Evolutionary conservation across 1,140 invertebrate species (phyloP).

Genomic region (Hypsibius dujardini): DNA sequence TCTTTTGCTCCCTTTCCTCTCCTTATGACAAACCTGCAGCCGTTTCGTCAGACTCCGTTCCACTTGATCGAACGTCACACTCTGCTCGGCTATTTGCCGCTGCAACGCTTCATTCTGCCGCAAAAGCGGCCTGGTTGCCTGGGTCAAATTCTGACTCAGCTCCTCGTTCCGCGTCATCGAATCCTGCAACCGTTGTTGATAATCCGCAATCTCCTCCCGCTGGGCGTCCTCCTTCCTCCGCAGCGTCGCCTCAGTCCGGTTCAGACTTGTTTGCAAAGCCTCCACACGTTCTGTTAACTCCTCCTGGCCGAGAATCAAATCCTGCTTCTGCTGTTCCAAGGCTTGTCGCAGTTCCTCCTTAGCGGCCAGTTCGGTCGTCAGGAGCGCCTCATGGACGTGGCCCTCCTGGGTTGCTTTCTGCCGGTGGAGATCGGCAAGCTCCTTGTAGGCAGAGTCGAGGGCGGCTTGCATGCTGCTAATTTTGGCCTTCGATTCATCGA

Average conservation of each 20-base stretch:
- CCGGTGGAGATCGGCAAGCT: conserved; percentile 41
- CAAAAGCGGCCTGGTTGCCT: conserved; percentile 54
- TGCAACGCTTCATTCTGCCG: conserved; percentile 62
- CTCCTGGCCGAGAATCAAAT: conserved; percentile 38
- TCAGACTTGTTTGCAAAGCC: conserved; percentile 35
- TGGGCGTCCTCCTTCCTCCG: conserved; percentile 45
- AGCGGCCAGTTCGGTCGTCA: conserved; percentile 42
- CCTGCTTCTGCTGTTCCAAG: conserved; percentile 40
- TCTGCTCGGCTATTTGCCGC: conserved; percentile 22
- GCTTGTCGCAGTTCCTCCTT: conserved; percentile 45
- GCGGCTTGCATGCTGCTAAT: background rate
- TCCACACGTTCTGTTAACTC: conserved; percentile 39
- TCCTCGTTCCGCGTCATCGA: conserved; percentile 55
- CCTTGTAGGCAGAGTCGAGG: conserved; percentile 30
- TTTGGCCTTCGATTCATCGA: conserved; percentile 6
- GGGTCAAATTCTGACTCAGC: conserved; percentile 45
- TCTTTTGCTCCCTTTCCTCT: too few relatives aligned
- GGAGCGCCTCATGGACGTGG: conserved; percentile 42
- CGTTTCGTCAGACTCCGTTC: conserved; percentile 1
- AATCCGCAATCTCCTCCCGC: conserved; percentile 47
- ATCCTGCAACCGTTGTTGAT: conserved; percentile 44
- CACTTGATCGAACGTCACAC: background rate
- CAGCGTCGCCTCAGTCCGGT: conserved; percentile 34
- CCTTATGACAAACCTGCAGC: background rate
- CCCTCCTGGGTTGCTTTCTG: conserved; percentile 37